Base-by-base conservation (phyloP, 2,888 invertebrate species). In the Acronicta aceris region DNA sequence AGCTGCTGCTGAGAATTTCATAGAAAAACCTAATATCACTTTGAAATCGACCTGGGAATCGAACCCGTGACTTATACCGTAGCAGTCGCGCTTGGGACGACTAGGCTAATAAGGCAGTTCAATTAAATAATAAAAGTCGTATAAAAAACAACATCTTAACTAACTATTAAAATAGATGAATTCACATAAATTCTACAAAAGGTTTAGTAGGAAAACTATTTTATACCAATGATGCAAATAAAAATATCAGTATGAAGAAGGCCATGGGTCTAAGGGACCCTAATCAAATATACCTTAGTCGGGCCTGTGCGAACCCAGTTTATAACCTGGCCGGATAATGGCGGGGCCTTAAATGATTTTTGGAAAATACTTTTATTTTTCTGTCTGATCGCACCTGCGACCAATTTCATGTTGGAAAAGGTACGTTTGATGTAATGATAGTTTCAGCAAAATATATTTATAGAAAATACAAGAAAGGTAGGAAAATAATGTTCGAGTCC, bases 221-320 rank as follows among this genome's bases (percentile, higher is more conserved):
- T 89, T 86, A 90, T 88, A 87, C 12, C 33, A 5, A 33, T 85
- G 83, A 78, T 78, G 77, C 83, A 86, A 90, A 91, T 90, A 90
- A 90, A 89, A 89, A 88, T 84, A 85, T 80, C 83, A 79, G 85
- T 85, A 87, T 86, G 88, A 84, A 79, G 79, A 57, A 61, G 71
- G 74, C 80, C 81, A 83, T 82, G 74, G 78, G 80, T 82, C 79
- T 79, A 68, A 76, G 82, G 86, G 79, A 76, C 89, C 90, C 86
- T 91, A 89, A 93, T 92, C 92, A 92, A 93, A 92, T 91, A 90
- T 85, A 89, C 90, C 87, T 93, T 89, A 89, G 82, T 82, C 78
- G 78, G 76, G 81, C 27, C 60, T 69, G 80, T 83, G 81, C 84
- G 82, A 83, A 84, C 85, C 81, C 81, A 81, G 85, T 85, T 85